A percentile compares a stretch with the other conserved stretches of the same genome.
These are phyloP conservation scores for Eolophus roseicapilla DNA, from an alignment of 2,113 vertebrate species.

Conservation along the genomic window DNA sequence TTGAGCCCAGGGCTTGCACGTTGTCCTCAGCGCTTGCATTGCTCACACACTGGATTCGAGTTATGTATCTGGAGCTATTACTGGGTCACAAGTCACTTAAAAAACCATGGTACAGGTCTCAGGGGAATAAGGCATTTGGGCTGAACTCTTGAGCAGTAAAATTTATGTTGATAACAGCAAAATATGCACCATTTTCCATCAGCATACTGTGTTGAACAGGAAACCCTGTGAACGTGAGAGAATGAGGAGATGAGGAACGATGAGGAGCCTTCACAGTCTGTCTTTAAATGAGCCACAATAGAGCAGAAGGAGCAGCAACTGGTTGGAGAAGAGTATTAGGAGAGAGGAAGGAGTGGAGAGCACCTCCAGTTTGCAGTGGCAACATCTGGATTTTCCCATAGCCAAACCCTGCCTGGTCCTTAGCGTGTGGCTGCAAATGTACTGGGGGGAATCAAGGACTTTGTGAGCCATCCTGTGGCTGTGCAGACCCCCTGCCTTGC, in stretches of 20 bases:
- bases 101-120: not conserved
- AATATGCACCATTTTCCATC: not conserved
- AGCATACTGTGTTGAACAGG: not conserved
- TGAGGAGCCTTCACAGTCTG: not conserved
- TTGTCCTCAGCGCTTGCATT: not conserved
- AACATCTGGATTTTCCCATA: not conserved
- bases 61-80: not conserved
- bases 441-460: not conserved
- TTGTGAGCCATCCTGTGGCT: not conserved
- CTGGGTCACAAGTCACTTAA: not conserved
- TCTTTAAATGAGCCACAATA: not conserved
- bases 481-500: not conserved
- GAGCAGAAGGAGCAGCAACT: not conserved
- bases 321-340: not conserved
- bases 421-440: not conserved
- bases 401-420: not conserved
- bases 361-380: not conserved
- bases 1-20: not conserved
- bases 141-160: not conserved
- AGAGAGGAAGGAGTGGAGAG: not conserved
- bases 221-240: not conserved
- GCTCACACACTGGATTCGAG: fast-evolving
- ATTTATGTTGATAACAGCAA: not conserved
- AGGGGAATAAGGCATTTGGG: not conserved
- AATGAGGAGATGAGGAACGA: not conserved